Evolutionary conservation across 2,113 vertebrate genomes (phyloP), one percentile per base, ranked within the genome.

Genomic region (Verasper variegatus): DNA sequence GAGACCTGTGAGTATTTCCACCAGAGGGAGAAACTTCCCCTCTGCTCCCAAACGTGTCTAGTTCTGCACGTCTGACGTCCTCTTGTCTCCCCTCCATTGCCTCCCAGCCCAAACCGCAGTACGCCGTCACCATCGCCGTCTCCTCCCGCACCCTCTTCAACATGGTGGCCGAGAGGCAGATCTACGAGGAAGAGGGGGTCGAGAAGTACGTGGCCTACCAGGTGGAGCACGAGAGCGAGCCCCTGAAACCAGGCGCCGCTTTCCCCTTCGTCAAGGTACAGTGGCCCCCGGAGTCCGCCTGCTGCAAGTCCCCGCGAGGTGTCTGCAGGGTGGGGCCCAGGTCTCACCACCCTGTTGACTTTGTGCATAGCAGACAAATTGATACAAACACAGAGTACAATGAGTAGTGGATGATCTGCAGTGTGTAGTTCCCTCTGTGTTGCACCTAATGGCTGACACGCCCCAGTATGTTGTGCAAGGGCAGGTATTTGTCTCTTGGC

Each of bases 81-180:
- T 49, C 45, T 17, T 17, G 17, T 18, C 26, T 3, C 5, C 7
- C 49, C 4, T 23, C 58, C 18, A 9, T 51, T 51, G 47, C 47
- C 56, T 0, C 4, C 5, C 90, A 99, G 97, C 96, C 97, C 74
- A 99, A 97, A 82, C 96, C 97, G 24, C 92, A 84, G 64, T 85
- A 93, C 31, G 97, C 97, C 0, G 95, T 98, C 66, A 98, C 97
- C 4, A 92, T 99, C 59, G 97, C 97, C 0, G 96, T 99, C 10
- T 99, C 98, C 1, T 98, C 98, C 6, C 94, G 95, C 21, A 95
- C 95, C 0, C 95, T 99, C 72, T 99, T 99, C 88, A 91, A 97
- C 87, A 94, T 99, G 96, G 91, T 90, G 76, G 94, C 92, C 0
- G 96, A 97, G 86, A 95, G 91, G 85, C 95, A 94, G 74, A 89